Percentiles rank a stretch among this genome's conserved stretches.
These are phyloP conservation scores for Drosophila nr. medialis DNA, from an alignment of 2,888 invertebrate genomes.

Conservation along the genomic window DNA sequence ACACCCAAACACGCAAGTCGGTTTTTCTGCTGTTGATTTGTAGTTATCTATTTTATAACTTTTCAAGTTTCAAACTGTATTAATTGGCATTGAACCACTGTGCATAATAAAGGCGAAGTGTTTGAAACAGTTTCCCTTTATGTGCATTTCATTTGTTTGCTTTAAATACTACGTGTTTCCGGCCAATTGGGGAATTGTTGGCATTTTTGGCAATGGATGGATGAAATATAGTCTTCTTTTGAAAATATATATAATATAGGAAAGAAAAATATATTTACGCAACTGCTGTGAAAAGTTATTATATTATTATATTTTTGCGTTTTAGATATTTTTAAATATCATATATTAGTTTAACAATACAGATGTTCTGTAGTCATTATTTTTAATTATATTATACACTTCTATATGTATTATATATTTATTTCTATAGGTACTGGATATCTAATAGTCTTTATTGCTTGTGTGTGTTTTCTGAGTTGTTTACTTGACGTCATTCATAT, in stretches of 20 bases:
- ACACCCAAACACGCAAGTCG: neutral
- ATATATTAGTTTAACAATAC: neutral
- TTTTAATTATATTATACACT: neutral
- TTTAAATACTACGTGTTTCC: neutral
- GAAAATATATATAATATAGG: neutral
- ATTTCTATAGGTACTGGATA: neutral
- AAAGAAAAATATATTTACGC: neutral
- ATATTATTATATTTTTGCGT: neutral
- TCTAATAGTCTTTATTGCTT: neutral
- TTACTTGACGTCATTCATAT: constrained; percentile 21
- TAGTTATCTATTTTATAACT: neutral
- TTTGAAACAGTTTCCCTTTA: neutral
- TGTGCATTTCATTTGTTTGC: neutral
- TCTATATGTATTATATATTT: neutral
- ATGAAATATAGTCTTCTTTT: neutral
- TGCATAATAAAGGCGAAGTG: neutral
- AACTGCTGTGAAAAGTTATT: neutral
- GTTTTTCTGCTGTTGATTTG: neutral
- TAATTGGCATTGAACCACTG: neutral
- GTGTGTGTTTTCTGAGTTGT: neutral
- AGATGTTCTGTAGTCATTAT: neutral
- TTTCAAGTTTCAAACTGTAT: neutral
- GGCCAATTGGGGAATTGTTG: neutral
- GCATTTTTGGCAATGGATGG: neutral
- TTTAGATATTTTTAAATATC: neutral